Conservation (phyloP, 2,113 vertebrate species). For the Onychostoma macrolepis region DNA sequence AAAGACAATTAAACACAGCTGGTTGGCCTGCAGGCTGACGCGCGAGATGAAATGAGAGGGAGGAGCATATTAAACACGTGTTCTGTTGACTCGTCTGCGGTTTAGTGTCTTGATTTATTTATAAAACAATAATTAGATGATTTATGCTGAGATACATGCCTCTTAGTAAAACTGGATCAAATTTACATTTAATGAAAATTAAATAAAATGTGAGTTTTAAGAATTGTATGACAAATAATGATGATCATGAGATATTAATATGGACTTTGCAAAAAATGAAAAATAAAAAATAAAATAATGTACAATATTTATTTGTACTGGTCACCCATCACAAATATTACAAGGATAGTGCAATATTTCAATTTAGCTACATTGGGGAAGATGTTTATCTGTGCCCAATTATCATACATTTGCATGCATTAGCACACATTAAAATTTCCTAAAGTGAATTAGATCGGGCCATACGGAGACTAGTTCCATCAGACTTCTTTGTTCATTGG, state of each 20-base stretch:
- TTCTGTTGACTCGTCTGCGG: neutral
- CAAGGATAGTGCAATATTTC: conserved; percentile 22
- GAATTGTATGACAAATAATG: neutral
- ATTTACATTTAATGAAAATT: neutral
- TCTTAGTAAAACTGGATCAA: neutral
- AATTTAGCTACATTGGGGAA: conserved; percentile 28
- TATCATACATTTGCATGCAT: conserved; percentile 57
- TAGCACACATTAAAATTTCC: conserved; percentile 42
- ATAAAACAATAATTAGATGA: neutral
- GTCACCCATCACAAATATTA: conserved; percentile 25
- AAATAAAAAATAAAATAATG: neutral
- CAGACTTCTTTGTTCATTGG: conserved; percentile 19
- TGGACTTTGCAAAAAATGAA: neutral
- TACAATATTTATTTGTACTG: neutral
- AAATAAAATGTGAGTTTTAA: neutral
- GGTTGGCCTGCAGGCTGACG: neutral
- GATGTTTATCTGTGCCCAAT: conserved; percentile 51
- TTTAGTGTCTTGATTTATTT: neutral
- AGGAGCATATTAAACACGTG: neutral
- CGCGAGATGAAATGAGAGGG: neutral
- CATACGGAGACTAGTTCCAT: neutral
- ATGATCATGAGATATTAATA: neutral
- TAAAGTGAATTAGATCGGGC: conserved; percentile 41
- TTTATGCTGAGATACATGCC: neutral
- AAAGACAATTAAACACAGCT: neutral